These are phyloP conservation scores for Semnornis frantzii DNA, from an alignment of 2,113 vertebrate genomes.

Conservation along the genomic window DNA sequence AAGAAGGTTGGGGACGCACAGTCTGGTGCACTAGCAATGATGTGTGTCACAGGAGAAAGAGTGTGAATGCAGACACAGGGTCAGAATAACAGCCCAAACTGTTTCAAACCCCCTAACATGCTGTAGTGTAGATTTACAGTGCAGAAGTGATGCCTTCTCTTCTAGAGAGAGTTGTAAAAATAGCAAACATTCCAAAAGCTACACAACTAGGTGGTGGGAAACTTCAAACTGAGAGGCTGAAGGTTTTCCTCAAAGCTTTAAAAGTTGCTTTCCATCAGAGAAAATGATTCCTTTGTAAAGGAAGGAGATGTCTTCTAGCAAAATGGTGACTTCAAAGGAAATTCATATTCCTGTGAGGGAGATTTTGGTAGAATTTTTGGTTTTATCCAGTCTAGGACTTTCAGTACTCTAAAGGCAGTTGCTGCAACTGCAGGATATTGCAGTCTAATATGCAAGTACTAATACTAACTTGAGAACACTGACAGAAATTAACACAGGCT, in stretches of 20 bases:
- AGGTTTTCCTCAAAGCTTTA: background rate
- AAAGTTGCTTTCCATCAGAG: background rate
- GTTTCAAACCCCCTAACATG: background rate
- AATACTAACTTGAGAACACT: background rate
- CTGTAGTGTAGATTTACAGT: background rate
- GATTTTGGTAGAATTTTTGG: background rate
- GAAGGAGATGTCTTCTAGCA: background rate
- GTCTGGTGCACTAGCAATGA: background rate
- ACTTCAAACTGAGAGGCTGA: background rate
- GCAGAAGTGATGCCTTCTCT: background rate
- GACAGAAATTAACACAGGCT: background rate
- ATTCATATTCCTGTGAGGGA: background rate
- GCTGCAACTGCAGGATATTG: background rate
- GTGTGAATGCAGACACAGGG: background rate
- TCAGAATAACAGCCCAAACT: background rate
- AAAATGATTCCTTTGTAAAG: background rate
- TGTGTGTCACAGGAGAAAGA: background rate
- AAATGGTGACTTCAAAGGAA: background rate
- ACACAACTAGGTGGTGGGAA: background rate
- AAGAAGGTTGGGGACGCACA: too few species aligned
- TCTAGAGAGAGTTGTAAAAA: background rate
- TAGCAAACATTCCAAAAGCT: background rate
- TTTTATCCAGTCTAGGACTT: background rate
- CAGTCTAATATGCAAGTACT: background rate
- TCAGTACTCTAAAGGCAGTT: background rate